Percentiles rank a stretch among this genome's conserved stretches.
Evolutionary conservation across 2,888 invertebrate species (phyloP).

Genomic region (Tachina fera): DNA sequence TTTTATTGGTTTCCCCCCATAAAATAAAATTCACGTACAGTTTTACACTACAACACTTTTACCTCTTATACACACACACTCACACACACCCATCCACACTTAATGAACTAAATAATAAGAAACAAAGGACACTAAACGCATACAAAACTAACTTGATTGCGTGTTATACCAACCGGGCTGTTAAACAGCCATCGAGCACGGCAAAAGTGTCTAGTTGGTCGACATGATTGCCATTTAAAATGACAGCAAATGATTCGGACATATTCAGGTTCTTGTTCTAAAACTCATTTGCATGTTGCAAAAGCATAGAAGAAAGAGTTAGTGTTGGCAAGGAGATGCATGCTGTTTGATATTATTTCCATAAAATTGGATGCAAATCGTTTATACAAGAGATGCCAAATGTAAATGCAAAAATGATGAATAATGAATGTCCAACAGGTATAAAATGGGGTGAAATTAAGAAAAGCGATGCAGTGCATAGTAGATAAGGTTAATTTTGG

Average conservation of each 20-base stretch:
- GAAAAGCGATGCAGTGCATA: not conserved
- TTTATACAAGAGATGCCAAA: constrained; percentile 12
- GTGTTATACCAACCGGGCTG: constrained; percentile 65
- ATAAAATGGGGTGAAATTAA: not conserved
- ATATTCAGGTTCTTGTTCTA: constrained; percentile 71
- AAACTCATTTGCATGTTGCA: constrained; percentile 77
- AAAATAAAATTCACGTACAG: constrained; percentile 27
- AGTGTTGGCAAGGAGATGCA: not conserved
- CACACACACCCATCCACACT: not conserved
- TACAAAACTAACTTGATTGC: constrained; percentile 73
- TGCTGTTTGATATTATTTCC: constrained; percentile 4
- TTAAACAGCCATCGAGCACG: not conserved
- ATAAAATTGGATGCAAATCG: constrained; percentile 14
- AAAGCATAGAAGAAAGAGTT: constrained; percentile 4
- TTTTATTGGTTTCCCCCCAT: not conserved
- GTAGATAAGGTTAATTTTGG: too few relatives aligned
- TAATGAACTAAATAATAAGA: constrained; percentile 60
- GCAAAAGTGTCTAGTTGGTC: constrained; percentile 35
- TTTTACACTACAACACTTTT: constrained; percentile 7
- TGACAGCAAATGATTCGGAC: constrained; percentile 81
- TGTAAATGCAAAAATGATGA: constrained; percentile 7
- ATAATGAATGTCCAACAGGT: constrained; percentile 12
- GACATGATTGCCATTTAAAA: constrained; percentile 50
- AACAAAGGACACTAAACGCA: constrained; percentile 78
- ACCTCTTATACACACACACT: not conserved